Evolutionary conservation across 2,797 vertebrate species (phyloP).

Genomic region (Cossypha niveicapilla): DNA sequence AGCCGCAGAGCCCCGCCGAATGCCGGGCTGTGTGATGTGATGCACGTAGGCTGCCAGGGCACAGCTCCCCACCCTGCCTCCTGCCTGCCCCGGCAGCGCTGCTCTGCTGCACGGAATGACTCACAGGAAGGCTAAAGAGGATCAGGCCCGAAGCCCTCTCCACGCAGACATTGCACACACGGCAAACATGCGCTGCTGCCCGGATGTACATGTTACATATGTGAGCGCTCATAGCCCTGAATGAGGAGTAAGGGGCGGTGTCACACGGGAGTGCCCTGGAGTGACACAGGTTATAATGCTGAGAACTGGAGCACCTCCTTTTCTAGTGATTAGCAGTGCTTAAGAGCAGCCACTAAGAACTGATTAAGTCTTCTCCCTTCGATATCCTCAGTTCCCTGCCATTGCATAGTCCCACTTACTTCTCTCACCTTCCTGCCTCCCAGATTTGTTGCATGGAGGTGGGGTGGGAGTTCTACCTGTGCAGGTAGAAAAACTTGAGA

Average conservation of each 20-base stretch:
- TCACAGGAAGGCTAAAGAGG: neutral
- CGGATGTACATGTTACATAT: accelerated
- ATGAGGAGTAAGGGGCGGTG: neutral
- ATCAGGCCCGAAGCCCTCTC: neutral
- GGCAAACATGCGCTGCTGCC: neutral
- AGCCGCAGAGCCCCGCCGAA: neutral
- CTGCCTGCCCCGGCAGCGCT: neutral
- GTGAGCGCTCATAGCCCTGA: neutral
- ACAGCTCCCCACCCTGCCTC: neutral
- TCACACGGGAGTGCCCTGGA: accelerated
- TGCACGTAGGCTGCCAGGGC: slow-evolving; percentile 46
- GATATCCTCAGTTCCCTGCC: neutral
- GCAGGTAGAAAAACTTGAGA: neutral
- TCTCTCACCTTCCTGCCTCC: neutral
- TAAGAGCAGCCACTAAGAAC: neutral
- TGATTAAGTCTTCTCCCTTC: neutral
- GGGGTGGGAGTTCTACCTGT: neutral
- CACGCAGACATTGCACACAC: neutral
- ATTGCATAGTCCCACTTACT: neutral
- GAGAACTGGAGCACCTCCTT: neutral
- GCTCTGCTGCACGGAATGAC: neutral
- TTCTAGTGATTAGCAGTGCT: neutral
- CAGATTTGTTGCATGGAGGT: neutral
- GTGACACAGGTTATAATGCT: neutral
- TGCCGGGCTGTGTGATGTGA: neutral